These are phyloP conservation scores for Lasioglossum marginatum DNA, from an alignment of 2,888 invertebrate genomes.

Conservation along the genomic window DNA sequence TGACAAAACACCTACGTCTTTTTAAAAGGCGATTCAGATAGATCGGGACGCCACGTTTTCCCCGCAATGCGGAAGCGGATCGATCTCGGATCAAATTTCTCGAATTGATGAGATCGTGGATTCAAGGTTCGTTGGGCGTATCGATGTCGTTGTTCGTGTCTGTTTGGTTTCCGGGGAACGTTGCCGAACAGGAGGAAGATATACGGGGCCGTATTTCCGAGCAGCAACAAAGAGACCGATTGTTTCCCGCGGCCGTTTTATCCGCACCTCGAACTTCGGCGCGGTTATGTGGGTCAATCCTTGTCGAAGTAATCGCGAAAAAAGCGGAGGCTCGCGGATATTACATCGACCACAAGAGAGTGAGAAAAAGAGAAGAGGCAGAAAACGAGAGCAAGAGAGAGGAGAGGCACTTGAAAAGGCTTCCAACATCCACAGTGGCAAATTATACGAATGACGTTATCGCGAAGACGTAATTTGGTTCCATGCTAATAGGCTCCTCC, in stretches of 20 bases:
- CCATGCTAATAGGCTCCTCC: conserved; percentile 78
- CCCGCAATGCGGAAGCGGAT: conserved; percentile 40
- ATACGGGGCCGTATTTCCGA: conserved; percentile 46
- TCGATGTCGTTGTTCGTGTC: conserved; percentile 18
- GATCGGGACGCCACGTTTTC: neutral
- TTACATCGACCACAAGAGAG: conserved; percentile 23
- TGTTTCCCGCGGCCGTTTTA: conserved; percentile 45
- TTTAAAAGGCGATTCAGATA: neutral
- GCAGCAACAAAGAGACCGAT: conserved; percentile 35
- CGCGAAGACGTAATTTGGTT: conserved; percentile 80
- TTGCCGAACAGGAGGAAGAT: conserved; percentile 20
- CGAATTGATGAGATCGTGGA: conserved; percentile 47
- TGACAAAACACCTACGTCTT: neutral
- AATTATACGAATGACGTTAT: conserved; percentile 78
- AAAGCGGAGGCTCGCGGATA: conserved; percentile 33
- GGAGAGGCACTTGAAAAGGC: conserved; percentile 55
- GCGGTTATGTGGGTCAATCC: conserved; percentile 52
- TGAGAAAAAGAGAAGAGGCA: conserved; percentile 9
- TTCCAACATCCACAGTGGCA: conserved; percentile 59
- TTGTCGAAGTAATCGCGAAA: conserved; percentile 52
- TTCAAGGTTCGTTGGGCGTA: conserved; percentile 35
- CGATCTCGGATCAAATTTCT: conserved; percentile 52
- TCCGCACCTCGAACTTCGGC: neutral
- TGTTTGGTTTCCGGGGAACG: conserved; percentile 33
- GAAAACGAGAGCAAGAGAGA: conserved; percentile 11